phyloP scores from a whole-genome alignment of 2,797 vertebrate species.

The Cossypha niveicapilla region DNA sequence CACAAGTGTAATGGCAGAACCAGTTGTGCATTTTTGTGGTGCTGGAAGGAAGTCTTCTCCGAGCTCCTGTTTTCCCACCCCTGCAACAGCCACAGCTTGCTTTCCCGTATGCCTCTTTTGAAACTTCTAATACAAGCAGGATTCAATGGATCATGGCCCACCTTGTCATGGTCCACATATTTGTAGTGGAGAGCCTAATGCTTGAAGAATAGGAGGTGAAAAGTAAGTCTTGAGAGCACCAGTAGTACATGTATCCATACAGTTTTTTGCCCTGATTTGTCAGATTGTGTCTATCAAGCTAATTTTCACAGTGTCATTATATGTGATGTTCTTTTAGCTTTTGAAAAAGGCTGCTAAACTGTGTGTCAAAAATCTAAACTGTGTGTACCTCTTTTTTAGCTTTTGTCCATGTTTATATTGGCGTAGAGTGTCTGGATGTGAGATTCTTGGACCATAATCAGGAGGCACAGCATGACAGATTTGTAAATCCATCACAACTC shows the following conservation, averaged over 20 bases:
- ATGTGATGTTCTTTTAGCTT: not conserved
- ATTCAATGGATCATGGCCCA: not conserved
- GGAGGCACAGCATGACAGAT: not conserved
- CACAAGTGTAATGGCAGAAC: not conserved
- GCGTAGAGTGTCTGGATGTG: not conserved
- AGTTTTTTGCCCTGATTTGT: not conserved
- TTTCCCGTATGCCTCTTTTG: not conserved
- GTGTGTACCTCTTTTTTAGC: not conserved
- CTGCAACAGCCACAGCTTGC: not conserved
- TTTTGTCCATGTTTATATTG: not conserved
- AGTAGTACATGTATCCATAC: not conserved
- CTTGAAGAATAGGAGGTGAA: not conserved
- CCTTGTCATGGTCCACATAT: not conserved
- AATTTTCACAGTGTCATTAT: not conserved
- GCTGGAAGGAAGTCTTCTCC: not conserved
- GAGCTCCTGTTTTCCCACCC: not conserved
- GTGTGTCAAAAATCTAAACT: not conserved
- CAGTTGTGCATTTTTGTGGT: not conserved
- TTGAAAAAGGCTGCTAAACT: not conserved
- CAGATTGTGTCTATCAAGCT: not conserved
- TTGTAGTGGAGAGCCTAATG: not conserved
- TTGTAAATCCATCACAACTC: not conserved
- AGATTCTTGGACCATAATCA: not conserved
- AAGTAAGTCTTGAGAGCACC: not conserved
- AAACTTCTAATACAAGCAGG: not conserved